Evolutionary conservation across 2,888 invertebrate genomes (phyloP).

Genomic region (Alentia gelatinosa): DNA sequence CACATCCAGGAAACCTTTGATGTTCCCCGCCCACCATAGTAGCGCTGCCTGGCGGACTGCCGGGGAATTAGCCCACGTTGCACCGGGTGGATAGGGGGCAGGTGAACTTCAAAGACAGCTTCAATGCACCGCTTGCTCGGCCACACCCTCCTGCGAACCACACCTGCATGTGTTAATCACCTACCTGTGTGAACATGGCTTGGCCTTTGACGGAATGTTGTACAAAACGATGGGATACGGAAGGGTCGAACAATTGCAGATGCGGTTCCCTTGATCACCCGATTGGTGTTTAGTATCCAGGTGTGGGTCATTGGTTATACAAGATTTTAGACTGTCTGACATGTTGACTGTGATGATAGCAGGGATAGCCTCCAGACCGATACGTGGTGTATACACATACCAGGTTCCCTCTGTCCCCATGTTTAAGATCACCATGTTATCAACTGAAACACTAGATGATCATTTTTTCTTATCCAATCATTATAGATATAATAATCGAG

Average conservation of each 20-base stretch:
- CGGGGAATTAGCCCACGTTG: too few species aligned
- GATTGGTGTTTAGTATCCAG: neutral
- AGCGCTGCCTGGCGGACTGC: neutral
- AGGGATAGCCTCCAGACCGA: neutral
- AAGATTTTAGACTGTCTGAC: neutral
- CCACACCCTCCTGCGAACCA: neutral
- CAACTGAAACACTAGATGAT: too few species aligned
- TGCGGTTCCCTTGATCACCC: neutral
- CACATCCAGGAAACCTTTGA: neutral
- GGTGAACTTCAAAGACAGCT: constrained; percentile 10
- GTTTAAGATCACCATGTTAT: too few species aligned
- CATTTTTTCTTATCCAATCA: too few species aligned
- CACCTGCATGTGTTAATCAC: constrained; percentile 14
- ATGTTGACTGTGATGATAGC: neutral
- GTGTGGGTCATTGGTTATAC: neutral
- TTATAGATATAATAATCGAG: too few species aligned
- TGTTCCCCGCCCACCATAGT: neutral
- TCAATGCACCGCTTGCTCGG: neutral
- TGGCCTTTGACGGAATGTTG: too few species aligned
- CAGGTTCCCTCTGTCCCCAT: too few species aligned
- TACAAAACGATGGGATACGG: too few species aligned
- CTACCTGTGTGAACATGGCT: neutral
- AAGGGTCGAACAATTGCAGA: too few species aligned
- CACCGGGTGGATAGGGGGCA: neutral
- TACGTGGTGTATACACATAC: too few species aligned